Evolutionary conservation across 1,140 invertebrate genomes (phyloP).

Genomic region (Meloidogyne exigua): DNA sequence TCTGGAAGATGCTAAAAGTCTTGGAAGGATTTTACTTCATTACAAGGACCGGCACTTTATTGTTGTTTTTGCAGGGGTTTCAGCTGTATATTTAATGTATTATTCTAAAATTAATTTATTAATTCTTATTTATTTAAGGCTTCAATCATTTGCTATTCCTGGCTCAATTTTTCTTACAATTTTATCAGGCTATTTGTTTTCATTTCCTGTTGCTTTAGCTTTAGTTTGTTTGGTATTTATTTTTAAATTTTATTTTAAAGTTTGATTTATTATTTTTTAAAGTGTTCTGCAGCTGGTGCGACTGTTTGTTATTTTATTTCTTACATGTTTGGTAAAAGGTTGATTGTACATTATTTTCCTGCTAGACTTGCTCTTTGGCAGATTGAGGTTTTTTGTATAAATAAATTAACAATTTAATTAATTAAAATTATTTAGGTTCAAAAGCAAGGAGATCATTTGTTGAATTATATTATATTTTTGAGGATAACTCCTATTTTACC

Average conservation of each 20-base stretch:
- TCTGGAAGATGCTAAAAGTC: slow-evolving; percentile 91
- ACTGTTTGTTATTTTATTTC: slow-evolving; percentile 91
- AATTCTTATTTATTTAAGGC: slow-evolving; percentile 44
- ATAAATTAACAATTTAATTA: background rate
- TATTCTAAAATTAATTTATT: slow-evolving; percentile 10
- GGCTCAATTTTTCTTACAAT: slow-evolving; percentile 97
- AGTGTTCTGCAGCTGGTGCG: slow-evolving; percentile 91
- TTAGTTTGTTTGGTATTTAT: slow-evolving; percentile 79
- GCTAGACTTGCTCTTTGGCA: slow-evolving; percentile 82
- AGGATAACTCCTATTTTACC: slow-evolving; percentile 94
- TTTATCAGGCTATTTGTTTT: slow-evolving; percentile 92
- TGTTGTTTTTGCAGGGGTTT: slow-evolving; percentile 83
- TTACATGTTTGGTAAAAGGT: slow-evolving; percentile 78
- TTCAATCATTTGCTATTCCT: slow-evolving; percentile 98
- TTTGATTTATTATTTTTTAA: slow-evolving; percentile 40
- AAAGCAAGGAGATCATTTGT: slow-evolving; percentile 81
- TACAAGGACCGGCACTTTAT: slow-evolving; percentile 93
- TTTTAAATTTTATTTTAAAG: background rate
- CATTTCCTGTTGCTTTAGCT: slow-evolving; percentile 81
- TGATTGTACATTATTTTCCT: slow-evolving; percentile 85
- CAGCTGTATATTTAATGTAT: slow-evolving; percentile 94
- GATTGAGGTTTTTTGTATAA: slow-evolving; percentile 70
- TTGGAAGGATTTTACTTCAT: slow-evolving; percentile 82
- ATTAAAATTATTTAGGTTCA: slow-evolving; percentile 68
- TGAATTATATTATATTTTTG: slow-evolving; percentile 95